phyloP scores from a whole-genome alignment of 2,888 invertebrate genomes.

The Orgyia antiqua region DNA sequence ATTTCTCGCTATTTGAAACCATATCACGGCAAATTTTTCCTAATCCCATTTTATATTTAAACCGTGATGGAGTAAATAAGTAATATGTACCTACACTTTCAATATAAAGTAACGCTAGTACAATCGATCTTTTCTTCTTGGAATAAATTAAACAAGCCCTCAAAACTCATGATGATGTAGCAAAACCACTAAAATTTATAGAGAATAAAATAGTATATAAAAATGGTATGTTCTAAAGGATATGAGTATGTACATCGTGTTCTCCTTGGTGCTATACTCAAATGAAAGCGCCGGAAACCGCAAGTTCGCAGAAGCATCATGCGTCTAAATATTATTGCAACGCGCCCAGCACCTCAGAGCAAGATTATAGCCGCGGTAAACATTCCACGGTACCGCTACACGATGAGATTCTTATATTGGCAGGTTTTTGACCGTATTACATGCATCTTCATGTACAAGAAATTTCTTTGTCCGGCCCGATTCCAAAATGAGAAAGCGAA shows the following conservation, averaged over 20 bases:
- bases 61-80: slow-evolving; percentile 11
- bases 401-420: slow-evolving; percentile 43
- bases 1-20: neutral
- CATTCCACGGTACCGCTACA: slow-evolving; percentile 45
- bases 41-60: slow-evolving; percentile 13
- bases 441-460: slow-evolving; percentile 28
- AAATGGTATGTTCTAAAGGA: too few relatives aligned
- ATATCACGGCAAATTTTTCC: slow-evolving; percentile 8
- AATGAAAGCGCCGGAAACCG: slow-evolving; percentile 43
- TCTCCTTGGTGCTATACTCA: too few relatives aligned
- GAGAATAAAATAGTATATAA: too few relatives aligned
- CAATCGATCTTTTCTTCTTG: too few relatives aligned
- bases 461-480: slow-evolving; percentile 40
- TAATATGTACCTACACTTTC: too few relatives aligned
- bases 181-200: too few relatives aligned
- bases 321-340: slow-evolving; percentile 53
- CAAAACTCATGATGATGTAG: too few relatives aligned
- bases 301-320: slow-evolving; percentile 53
- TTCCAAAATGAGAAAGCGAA: slow-evolving; percentile 23
- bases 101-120: too few relatives aligned
- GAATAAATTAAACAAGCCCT: too few relatives aligned
- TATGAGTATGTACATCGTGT: slow-evolving; percentile 14
- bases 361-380: slow-evolving; percentile 26
- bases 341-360: slow-evolving; percentile 33
- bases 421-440: slow-evolving; percentile 40